Percentiles rank a stretch among this genome's conserved stretches.
phyloP scores from a whole-genome alignment of 2,888 invertebrate genomes.

The Rugalucina vietnamica region DNA sequence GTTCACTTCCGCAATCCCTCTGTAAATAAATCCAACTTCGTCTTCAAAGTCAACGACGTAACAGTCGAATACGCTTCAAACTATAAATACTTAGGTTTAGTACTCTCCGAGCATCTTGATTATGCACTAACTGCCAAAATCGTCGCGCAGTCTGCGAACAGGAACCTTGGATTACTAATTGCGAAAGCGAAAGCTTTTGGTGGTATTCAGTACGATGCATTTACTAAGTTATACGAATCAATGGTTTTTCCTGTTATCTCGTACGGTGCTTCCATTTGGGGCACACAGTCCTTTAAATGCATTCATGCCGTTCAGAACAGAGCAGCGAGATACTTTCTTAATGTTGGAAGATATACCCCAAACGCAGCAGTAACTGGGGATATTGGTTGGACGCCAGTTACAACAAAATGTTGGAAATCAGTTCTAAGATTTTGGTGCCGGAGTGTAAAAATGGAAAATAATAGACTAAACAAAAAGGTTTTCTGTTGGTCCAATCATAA shows the following conservation, averaged over 20 bases:
- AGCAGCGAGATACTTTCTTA: constrained; percentile 12
- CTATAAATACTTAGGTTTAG: constrained; percentile 28
- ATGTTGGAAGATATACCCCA: neutral
- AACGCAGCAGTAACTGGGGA: neutral
- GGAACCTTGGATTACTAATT: neutral
- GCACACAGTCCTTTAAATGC: neutral
- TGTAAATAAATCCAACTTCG: neutral
- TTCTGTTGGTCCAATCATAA: neutral
- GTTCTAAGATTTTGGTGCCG: neutral
- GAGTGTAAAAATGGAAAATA: neutral
- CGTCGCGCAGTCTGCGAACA: constrained; percentile 22
- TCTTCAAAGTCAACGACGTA: constrained; percentile 2
- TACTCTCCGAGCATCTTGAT: constrained; percentile 28
- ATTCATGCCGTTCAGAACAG: constrained; percentile 27
- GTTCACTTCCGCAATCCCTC: constrained; percentile 25
- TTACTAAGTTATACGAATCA: constrained; percentile 15
- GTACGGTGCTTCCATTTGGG: constrained; percentile 26
- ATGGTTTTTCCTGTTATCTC: constrained; percentile 17
- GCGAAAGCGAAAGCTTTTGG: constrained; percentile 8
- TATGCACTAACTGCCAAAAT: constrained; percentile 23
- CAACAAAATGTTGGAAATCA: neutral
- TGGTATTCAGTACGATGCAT: constrained; percentile 10
- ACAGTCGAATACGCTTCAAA: neutral
- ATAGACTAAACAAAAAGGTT: neutral
- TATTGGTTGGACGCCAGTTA: neutral